Evolutionary conservation across 2,888 invertebrate genomes (phyloP), one percentile per base, ranked within the genome.

Genomic region (Dryadula phaetusa): DNA sequence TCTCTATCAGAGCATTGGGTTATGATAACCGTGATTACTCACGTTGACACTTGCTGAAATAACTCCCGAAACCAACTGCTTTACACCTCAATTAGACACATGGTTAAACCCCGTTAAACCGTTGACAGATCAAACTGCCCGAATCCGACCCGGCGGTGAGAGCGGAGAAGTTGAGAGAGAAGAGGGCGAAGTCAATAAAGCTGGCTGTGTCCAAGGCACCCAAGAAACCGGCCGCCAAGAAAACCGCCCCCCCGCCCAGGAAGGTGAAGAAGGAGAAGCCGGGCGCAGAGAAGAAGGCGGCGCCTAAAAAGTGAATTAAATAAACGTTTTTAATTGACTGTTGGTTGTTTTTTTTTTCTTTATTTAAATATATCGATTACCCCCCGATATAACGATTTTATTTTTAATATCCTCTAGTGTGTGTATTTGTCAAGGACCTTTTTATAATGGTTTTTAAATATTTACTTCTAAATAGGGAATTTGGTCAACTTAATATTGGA

Each of bases 1-100:
- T 74, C 87, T 88, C 84, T 87, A 70, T 82, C 90, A 92, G 92
- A 92, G 92, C 92, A 92, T 92, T 92, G 92, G 92, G 92, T 92
- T 92, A 92, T 92, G 92, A 92, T 2, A 0, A 37, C 80, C 72
- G 82, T 92, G 92, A 92, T 92, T 92, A 90, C 90, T 76, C 86
- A 92, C 90, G 90, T 92, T 92, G 92, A 92, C 92, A 83, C 70
- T 60, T 76, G 68, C 92, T 91, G 91, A 91, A n/a, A 1, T 14
- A 16, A 7, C 0, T 3, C 22, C 18, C 16, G 4, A n/a, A 22
- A 22, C 22, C 22, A n/a, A n/a, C n/a, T n/a, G n/a, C n/a, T n/a
- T n/a, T n/a, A n/a, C n/a, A n/a, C 22, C 40, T 28, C 7, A 32
- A 16, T 16, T 2, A 16, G 28, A 28, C 28, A 16, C 22, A 10